Conservation (phyloP, 2,797 vertebrate genomes). For the Schizopygopsis malacanthus region DNA sequence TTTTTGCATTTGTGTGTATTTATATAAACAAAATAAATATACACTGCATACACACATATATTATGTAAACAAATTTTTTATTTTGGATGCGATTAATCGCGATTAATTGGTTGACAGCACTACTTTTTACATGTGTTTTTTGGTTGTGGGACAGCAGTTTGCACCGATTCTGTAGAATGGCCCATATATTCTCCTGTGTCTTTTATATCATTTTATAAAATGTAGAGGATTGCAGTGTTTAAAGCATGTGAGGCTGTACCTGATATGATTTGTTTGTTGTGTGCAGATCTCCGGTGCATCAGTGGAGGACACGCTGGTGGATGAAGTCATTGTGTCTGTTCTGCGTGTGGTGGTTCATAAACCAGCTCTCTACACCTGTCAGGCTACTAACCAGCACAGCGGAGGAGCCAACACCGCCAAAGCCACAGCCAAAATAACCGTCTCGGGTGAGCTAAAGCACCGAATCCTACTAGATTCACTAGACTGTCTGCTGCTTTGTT, state of each 20-base stretch:
- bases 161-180: no score
- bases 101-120: no score
- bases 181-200: background rate
- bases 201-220: background rate
- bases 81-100: no score
- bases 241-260: background rate
- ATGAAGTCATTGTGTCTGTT: slow-evolving; percentile 86
- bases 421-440: slow-evolving; percentile 87
- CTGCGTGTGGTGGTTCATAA: slow-evolving; percentile 86
- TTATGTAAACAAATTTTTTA: no score
- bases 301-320: slow-evolving; percentile 85
- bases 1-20: no score
- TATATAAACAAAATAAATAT: no score
- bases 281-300: slow-evolving; percentile 87
- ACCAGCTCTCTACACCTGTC: slow-evolving; percentile 92
- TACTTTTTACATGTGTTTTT: no score
- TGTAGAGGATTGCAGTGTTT: background rate
- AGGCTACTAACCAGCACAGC: slow-evolving; percentile 91
- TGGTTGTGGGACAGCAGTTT: no score
- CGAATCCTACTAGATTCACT: background rate
- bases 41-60: no score
- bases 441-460: slow-evolving; percentile 80
- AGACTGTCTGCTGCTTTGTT: background rate
- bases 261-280: background rate
- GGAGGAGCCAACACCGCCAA: slow-evolving; percentile 91